These are phyloP conservation scores for Leptura quadrifasciata DNA, from an alignment of 2,888 invertebrate species.

Conservation along the genomic window DNA sequence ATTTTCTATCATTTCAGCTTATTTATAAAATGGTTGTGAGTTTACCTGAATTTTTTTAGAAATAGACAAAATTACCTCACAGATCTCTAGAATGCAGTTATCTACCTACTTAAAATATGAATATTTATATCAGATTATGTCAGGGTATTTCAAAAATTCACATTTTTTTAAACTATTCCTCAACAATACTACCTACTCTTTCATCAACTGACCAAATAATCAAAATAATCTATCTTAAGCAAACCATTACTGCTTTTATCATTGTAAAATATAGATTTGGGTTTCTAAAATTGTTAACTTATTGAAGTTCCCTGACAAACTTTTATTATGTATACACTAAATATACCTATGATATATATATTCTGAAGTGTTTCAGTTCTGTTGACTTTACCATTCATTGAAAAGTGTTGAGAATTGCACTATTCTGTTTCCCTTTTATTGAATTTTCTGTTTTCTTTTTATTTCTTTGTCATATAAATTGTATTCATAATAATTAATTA, in stretches of 20 bases:
- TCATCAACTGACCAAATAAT: conserved; percentile 1
- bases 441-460: too few species aligned
- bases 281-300: conserved; percentile 1
- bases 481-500: too few species aligned
- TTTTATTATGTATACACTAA: not conserved
- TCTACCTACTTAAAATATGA: not conserved
- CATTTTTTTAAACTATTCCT: not conserved
- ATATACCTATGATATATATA: not conserved
- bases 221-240: not conserved
- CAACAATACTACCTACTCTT: not conserved
- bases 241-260: not conserved
- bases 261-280: not conserved
- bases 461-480: too few species aligned
- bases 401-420: too few species aligned
- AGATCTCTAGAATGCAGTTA: conserved; percentile 1
- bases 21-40: conserved; percentile 32
- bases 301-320: conserved; percentile 3
- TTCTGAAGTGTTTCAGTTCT: too few species aligned
- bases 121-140: not conserved
- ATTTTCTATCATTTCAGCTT: not conserved
- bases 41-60: conserved; percentile 37
- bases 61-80: conserved; percentile 12
- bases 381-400: too few species aligned
- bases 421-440: too few species aligned
- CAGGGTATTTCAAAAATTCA: not conserved